Conservation (phyloP, 1,140 invertebrate genomes). For the Goniozus legneri region DNA sequence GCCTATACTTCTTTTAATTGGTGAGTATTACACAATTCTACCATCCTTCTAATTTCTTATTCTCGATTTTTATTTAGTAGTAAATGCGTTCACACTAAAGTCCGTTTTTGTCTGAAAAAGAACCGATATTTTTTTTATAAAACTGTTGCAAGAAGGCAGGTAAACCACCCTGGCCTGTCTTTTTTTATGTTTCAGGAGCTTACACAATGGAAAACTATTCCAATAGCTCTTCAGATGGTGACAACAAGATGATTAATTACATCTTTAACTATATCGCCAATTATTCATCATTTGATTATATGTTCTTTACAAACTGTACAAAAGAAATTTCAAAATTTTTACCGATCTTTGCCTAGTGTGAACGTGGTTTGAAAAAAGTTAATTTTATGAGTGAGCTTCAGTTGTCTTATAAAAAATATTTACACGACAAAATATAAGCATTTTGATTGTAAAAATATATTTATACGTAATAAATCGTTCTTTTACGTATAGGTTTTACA, state of each 20-base stretch:
- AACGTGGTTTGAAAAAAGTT: too few species aligned
- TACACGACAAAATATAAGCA: too few species aligned
- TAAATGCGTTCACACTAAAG: too few species aligned
- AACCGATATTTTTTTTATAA: slow-evolving; percentile 16
- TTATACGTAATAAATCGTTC: slow-evolving; percentile 16
- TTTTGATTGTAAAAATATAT: slow-evolving; percentile 19
- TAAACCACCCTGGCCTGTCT: slow-evolving; percentile 38
- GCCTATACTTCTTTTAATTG: slow-evolving; percentile 33
- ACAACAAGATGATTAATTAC: slow-evolving; percentile 42
- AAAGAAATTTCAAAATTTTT: slow-evolving; percentile 33
- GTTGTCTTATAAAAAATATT: too few species aligned
- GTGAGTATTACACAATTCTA: slow-evolving; percentile 26
- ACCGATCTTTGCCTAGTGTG: slow-evolving; percentile 27
- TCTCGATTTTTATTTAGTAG: too few species aligned
- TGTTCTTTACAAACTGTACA: slow-evolving; percentile 41
- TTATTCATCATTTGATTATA: slow-evolving; percentile 32
- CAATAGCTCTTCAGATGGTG: slow-evolving; percentile 41
- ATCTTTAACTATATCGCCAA: slow-evolving; percentile 38
- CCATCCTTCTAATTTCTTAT: too few species aligned
- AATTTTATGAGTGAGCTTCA: too few species aligned
- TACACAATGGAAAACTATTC: slow-evolving; percentile 46
- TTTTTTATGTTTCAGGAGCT: slow-evolving; percentile 54
- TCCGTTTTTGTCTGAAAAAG: too few species aligned
- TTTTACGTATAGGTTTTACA: too few species aligned
- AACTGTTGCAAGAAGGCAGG: slow-evolving; percentile 16